Conservation (phyloP, 2,888 invertebrate species). For the Taenaris catops region DNA sequence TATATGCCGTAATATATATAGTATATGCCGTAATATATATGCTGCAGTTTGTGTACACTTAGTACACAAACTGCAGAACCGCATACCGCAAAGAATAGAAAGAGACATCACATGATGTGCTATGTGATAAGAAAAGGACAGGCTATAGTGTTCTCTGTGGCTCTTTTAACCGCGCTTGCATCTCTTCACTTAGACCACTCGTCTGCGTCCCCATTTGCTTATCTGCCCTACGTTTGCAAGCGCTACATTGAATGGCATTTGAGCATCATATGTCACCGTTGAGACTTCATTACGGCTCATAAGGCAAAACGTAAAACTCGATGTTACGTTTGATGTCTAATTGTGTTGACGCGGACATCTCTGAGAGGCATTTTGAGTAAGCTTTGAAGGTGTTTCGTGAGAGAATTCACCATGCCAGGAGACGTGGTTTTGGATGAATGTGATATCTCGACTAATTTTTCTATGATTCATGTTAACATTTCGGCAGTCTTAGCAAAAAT, state of each 20-base stretch:
- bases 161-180: not conserved
- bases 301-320: conserved; percentile 13
- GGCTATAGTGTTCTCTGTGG: too few relatives aligned
- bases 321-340: conserved; percentile 21
- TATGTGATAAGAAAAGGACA: too few relatives aligned
- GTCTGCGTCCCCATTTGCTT: conserved; percentile 23
- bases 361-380: conserved; percentile 7
- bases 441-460: too few relatives aligned
- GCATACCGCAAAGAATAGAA: too few relatives aligned
- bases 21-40: too few relatives aligned
- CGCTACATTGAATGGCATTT: conserved; percentile 22
- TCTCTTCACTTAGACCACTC: conserved; percentile 5
- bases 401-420: conserved; percentile 6
- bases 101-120: too few relatives aligned
- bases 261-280: conserved; percentile 20
- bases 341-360: conserved; percentile 15
- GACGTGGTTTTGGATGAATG: too few relatives aligned
- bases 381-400: conserved; percentile 8
- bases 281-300: conserved; percentile 17
- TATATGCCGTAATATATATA: too few relatives aligned
- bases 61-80: too few relatives aligned
- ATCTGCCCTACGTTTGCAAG: conserved; percentile 23
- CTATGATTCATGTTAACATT: too few relatives aligned
- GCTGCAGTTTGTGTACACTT: too few relatives aligned
- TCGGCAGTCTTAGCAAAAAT: too few relatives aligned